Evolutionary conservation across 2,888 invertebrate species (phyloP).

Genomic region (Linnaemya tessellans): DNA sequence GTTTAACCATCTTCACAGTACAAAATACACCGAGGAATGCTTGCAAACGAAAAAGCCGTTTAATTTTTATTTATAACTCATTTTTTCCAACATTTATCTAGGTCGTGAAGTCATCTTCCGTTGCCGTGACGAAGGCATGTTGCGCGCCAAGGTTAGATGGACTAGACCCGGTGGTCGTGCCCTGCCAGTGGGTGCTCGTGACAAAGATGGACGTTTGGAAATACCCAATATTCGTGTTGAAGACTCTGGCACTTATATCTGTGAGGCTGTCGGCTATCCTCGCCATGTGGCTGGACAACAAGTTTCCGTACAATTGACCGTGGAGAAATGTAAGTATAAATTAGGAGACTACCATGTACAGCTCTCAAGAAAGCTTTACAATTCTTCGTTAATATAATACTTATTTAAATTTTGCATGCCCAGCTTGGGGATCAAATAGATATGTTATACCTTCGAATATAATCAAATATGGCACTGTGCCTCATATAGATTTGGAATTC

Average conservation of each 20-base stretch:
- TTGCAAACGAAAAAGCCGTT: neutral
- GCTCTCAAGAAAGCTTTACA: slow-evolving; percentile 4
- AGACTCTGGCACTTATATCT: slow-evolving; percentile 92
- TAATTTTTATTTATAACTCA: neutral
- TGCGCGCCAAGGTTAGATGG: slow-evolving; percentile 90
- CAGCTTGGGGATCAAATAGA: slow-evolving; percentile 82
- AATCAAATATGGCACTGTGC: slow-evolving; percentile 85
- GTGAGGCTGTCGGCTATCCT: slow-evolving; percentile 89
- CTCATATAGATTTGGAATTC: slow-evolving; percentile 85
- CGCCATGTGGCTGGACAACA: slow-evolving; percentile 86
- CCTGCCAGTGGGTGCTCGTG: slow-evolving; percentile 90
- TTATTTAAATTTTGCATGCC: slow-evolving; percentile 75
- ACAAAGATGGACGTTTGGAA: slow-evolving; percentile 91
- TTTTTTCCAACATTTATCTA: slow-evolving; percentile 79
- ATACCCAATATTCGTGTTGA: slow-evolving; percentile 91
- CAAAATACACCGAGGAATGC: slow-evolving; percentile 53
- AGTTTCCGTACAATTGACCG: slow-evolving; percentile 88
- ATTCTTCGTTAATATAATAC: neutral
- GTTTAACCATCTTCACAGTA: neutral
- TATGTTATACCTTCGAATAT: slow-evolving; percentile 80
- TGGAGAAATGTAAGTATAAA: slow-evolving; percentile 90
- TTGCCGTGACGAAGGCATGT: slow-evolving; percentile 94
- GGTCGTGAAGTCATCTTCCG: slow-evolving; percentile 96
- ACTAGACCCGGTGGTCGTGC: slow-evolving; percentile 88
- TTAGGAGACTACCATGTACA: neutral